Base-by-base conservation (phyloP, 2,113 vertebrate species). In the Pipa parva region DNA sequence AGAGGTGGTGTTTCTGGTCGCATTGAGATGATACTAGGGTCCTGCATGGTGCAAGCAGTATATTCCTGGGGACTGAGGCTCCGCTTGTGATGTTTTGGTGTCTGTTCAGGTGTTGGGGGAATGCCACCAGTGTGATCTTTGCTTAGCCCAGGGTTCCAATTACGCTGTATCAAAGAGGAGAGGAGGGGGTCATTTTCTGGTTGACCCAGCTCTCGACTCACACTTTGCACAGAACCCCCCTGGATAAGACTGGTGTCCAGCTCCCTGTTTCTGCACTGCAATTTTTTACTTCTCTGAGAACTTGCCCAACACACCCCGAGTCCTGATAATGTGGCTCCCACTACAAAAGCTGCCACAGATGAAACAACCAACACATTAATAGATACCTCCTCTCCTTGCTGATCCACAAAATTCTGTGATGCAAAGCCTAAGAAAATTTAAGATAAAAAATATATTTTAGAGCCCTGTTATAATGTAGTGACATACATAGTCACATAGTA, bases 241-340 rank as follows among this genome's bases (percentile, higher is more conserved):
- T 91, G 92, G 0, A 89, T 90, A 75, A 97, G 83, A 80, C 93
- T 89, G 74, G 83, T 90, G 75, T 97, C 94, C 75, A 95, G 96
- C 78, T 98, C 94, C 49, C 91, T 94, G 72, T 92, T 92, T 0
- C 93, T 87, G 0, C 87, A 81, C 51, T 87, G 80, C 65, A 91
- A 87, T 7, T 89, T 92, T 24, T 92, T 89, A 71, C 93, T 92
- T 17, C 94, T 92, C 73, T 93, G 92, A 4, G 92, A 92, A 83
- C 97, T 92, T 74, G 95, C 91, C 92, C 95, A 97, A 80, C 96
- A 97, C 59, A 97, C 95, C 20, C 89, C 89, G 76, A 98, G 90
- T 50, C 94, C 96, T 0, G 95, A 97, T 75, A 98, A 90, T 63
- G 92, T 81, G 2, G 94, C 93, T 37, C 96, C 96, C 1, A 94